A percentile compares a stretch with the other conserved stretches of the same genome.
phyloP scores from a whole-genome alignment of 2,888 invertebrate species.

The Campaea margaritaria region DNA sequence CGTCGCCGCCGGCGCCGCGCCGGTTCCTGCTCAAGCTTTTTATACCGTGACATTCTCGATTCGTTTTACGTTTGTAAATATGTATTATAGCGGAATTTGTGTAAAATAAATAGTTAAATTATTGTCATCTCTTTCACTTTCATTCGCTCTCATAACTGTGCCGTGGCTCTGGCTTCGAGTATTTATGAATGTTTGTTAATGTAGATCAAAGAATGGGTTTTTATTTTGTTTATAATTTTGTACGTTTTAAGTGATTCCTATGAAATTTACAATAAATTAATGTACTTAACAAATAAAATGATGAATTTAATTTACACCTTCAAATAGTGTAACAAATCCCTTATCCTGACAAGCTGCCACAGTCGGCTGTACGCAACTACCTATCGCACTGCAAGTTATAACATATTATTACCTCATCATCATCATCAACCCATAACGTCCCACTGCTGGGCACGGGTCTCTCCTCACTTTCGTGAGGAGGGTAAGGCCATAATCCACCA shows the following conservation, averaged over 20 bases:
- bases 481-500: too few relatives aligned
- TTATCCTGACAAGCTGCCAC: not conserved
- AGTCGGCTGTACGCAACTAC: too few relatives aligned
- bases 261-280: conserved; percentile 42
- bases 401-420: too few relatives aligned
- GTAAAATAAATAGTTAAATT: conserved; percentile 79
- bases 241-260: conserved; percentile 41
- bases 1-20: conserved; percentile 14
- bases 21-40: conserved; percentile 66
- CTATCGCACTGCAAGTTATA: too few relatives aligned
- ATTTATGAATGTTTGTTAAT: conserved; percentile 39
- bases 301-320: conserved; percentile 4
- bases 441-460: too few relatives aligned
- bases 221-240: conserved; percentile 41
- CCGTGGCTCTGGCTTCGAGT: conserved; percentile 32
- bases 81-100: conserved; percentile 85
- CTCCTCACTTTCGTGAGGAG: too few relatives aligned
- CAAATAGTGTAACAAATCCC: not conserved
- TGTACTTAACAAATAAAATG: conserved; percentile 25
- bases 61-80: conserved; percentile 85
- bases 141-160: conserved; percentile 22
- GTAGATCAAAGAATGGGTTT: conserved; percentile 38
- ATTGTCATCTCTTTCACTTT: conserved; percentile 55
- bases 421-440: too few relatives aligned
- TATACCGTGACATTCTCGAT: conserved; percentile 78